phyloP scores from a whole-genome alignment of 1,140 invertebrate species.

The Andricus grossulariae region DNA sequence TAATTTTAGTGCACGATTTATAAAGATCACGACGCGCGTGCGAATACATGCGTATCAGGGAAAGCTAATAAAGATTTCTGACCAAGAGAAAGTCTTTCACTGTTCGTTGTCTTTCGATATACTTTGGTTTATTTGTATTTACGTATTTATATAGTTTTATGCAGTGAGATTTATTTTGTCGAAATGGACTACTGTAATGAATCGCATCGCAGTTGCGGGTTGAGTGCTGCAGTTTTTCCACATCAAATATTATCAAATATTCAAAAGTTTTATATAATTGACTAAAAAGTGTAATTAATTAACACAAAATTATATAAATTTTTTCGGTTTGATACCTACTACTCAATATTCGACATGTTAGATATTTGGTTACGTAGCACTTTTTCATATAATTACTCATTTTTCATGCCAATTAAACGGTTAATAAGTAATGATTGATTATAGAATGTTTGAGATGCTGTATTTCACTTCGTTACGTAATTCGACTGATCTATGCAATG shows the following conservation, averaged over 20 bases:
- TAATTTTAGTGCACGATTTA: constrained; percentile 12
- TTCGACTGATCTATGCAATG: constrained; percentile 6
- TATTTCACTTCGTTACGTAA: not conserved
- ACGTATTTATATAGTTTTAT: not conserved
- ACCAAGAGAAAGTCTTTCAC: constrained; percentile 63
- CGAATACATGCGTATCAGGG: constrained; percentile 55
- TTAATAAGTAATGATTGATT: no score
- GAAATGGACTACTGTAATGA: not conserved
- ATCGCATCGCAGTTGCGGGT: not conserved
- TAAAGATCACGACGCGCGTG: constrained; percentile 22
- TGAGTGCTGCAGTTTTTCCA: not conserved
- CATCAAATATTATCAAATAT: not conserved
- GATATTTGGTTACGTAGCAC: no score
- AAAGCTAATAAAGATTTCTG: constrained; percentile 66
- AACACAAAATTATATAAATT: no score
- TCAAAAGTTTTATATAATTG: not conserved
- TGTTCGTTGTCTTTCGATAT: constrained; percentile 42
- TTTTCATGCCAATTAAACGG: no score
- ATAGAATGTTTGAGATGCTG: not conserved
- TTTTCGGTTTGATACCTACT: no score
- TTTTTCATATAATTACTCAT: no score
- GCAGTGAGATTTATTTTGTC: no score
- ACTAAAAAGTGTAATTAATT: not conserved
- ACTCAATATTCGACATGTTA: no score
- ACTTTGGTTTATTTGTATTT: constrained; percentile 55